Base-by-base conservation (phyloP, 2,797 vertebrate species). In the Manis javanica region DNA sequence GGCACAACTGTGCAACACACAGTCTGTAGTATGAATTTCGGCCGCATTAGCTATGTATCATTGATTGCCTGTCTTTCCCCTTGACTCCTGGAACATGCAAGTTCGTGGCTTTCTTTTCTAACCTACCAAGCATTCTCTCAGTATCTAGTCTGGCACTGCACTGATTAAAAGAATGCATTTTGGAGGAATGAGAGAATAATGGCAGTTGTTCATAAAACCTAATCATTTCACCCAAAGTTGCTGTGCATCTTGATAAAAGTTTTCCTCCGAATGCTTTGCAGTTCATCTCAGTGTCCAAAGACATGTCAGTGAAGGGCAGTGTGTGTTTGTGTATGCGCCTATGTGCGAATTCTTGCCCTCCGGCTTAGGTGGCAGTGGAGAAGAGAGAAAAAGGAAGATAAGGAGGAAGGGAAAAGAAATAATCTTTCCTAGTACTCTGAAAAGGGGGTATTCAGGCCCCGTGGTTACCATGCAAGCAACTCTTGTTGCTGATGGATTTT, bases 401-500 rank as follows among this genome's bases (percentile, higher is more conserved):
- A 49, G 53, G 42, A 69, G 31, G 7, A 11, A 46, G 2, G 26
- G 18, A 39, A 51, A 85, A n/a, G 51, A 84, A 34, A 16, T 74
- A 51, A 88, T 82, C 15, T 55, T 46, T 82, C 15, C 18, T 81
- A 82, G 12, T 59, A 81, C 12, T 92, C 68, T 96, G 26, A 53
- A 87, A 89, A 55, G 31, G 26, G 21, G 51, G 1, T 37, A 13
- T 72, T 71, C 87, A 87, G 24, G 15, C 29, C 94, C 18, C 18
- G 92, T 95, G 69, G 23, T 77, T 83, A 49, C 94, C 64, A 46
- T 74, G n/a, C n/a, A n/a, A n/a, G n/a, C 19, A 29, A 86, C 92
- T 94, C 64, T 88, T 84, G 66, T 68, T 84, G 57, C 42, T 71
- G 59, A 86, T 90, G 31, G 69, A 93, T 96, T 96, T 88, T 42